Conservation (phyloP, 2,797 vertebrate species). For the Sphenopsis melanotis region DNA sequence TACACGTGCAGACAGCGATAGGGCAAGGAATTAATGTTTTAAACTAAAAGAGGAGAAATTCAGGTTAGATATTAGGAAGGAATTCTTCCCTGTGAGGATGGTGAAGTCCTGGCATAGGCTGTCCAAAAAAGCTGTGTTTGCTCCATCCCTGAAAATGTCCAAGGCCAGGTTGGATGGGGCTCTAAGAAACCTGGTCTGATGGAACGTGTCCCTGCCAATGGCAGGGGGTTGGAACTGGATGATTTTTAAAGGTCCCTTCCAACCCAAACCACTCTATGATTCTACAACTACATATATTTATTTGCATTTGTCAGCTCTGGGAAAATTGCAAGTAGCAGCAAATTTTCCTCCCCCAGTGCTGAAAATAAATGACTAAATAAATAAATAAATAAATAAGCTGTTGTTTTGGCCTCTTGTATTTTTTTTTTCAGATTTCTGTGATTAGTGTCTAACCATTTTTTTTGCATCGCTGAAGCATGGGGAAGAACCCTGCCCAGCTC, state of each 20-base stretch:
- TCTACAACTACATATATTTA: not conserved
- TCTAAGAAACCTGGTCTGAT: rapidly evolving
- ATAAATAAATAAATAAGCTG: not conserved
- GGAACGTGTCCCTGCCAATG: not conserved
- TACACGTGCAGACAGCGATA: rapidly evolving
- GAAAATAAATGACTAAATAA: not conserved
- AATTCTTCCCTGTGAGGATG: not conserved
- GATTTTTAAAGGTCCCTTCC: not conserved
- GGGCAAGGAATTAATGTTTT: not conserved
- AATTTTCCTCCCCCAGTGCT: not conserved
- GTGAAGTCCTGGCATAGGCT: rapidly evolving
- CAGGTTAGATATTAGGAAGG: not conserved
- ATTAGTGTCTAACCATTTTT: not conserved
- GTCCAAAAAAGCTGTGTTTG: rapidly evolving
- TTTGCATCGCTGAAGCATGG: not conserved
- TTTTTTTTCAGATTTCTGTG: not conserved
- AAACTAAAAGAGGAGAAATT: not conserved
- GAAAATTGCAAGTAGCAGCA: rapidly evolving
- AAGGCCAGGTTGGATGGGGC: not conserved
- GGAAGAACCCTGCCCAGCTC: not conserved
- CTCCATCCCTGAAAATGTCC: not conserved
- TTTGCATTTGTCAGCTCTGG: not conserved
- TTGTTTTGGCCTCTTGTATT: not conserved
- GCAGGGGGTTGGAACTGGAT: rapidly evolving
- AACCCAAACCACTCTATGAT: not conserved